Evolutionary conservation across 2,113 vertebrate genomes (phyloP), one percentile per base, ranked within the genome.

Genomic region (Panthera tigris): DNA sequence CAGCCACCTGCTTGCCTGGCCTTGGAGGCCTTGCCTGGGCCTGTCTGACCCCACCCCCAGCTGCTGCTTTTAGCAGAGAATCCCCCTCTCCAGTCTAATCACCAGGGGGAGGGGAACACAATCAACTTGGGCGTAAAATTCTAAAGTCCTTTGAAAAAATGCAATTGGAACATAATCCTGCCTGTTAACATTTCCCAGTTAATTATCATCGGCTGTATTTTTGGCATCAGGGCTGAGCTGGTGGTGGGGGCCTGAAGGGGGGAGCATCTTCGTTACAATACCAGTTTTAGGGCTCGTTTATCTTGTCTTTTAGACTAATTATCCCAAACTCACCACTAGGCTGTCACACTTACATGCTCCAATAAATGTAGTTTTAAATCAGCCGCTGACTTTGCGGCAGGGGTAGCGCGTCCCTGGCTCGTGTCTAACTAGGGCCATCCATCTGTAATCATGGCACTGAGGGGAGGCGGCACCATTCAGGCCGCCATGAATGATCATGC

Each of bases 161-260:
- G 98, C 98, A 98, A 98, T 98, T 98, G 99, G 98, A 99, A 98
- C 97, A 97, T 98, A 98, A 99, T 98, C 98, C 98, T 96, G 98
- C 96, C 98, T 97, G 94, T 96, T 97, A 97, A 97, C 98, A 97
- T 99, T 98, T 99, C 98, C 98, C 97, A 99, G 99, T 99, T 99
- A 99, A 99, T 99, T 99, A 99, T 99, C 99, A 99, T 99, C 98
- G 98, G 98, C 98, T 99, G 99, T 99, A 99, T 99, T 99, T 99
- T 99, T 99, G 99, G 99, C 99, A 99, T 98, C 99, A 98, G 98
- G 99, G 99, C 99, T 98, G 98, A 98, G 98, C 97, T 97, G 98
- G 97, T 89, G 97, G 95, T 96, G 98, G 98, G 39, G 9, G 97
- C 96, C 97, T 95, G 98, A 91, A 97, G 98, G 97, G 98, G 99